These are phyloP conservation scores for Sakesphorus luctuosus DNA, from an alignment of 2,113 vertebrate genomes.

Conservation along the genomic window DNA sequence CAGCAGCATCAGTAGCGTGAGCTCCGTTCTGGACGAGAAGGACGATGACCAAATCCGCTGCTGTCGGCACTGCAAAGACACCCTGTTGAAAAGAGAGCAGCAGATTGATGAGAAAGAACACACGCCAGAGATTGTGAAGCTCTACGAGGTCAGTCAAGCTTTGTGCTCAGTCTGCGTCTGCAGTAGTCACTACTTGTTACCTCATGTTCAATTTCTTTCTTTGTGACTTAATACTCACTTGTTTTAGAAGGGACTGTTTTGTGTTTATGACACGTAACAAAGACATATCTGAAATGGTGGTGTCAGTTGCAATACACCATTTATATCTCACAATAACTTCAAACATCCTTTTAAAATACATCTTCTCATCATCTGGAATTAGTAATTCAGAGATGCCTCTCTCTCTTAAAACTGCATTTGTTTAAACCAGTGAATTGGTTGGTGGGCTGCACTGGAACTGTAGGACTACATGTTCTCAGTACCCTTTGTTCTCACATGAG, in stretches of 20 bases:
- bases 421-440: neutral
- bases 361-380: neutral
- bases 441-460: neutral
- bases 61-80: conserved; percentile 92
- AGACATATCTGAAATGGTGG: neutral
- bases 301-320: neutral
- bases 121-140: conserved; percentile 86
- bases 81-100: conserved; percentile 87
- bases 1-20: conserved; percentile 91
- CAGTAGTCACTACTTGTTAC: neutral
- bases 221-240: neutral
- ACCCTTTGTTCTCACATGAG: neutral
- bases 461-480: fast-evolving
- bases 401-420: neutral
- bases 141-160: conserved; percentile 86
- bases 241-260: neutral
- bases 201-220: neutral
- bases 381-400: neutral
- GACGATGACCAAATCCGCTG: conserved; percentile 94
- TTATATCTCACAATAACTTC: neutral
- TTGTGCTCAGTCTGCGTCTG: neutral
- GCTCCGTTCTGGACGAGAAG: conserved; percentile 92
- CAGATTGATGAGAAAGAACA: conserved; percentile 91
- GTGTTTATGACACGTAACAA: neutral
- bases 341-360: neutral